Evolutionary conservation across 1,140 invertebrate species (phyloP), one percentile per base, ranked within the genome.

Genomic region (Oreohelix idahoensis): DNA sequence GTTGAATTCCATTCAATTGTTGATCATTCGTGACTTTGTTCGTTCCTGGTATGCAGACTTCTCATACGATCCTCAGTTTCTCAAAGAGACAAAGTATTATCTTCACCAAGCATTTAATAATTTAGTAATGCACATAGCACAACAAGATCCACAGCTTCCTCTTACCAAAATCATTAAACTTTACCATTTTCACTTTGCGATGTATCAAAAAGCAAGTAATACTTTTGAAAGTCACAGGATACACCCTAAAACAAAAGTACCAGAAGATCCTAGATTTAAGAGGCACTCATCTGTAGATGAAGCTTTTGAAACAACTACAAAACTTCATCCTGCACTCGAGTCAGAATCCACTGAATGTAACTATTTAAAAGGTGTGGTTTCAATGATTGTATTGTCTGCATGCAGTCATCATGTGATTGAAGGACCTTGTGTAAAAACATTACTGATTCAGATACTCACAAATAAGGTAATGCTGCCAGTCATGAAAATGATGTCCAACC

Each of bases 401-500:
- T 81, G 86, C 29, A 42, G 69, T 58, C 51, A 5, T 32, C 79
- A 86, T 49, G 74, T 89, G 17, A 53, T 70, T 29, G 79, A 84
- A 32, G 83, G 83, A 5, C 74, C 74, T 32, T 83, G 81, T 74
- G 69, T 83, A 2, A 66, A 85, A 38, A 79, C 82, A 73, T 77
- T 88, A 42, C 38, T 89, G 35, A 79, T 84, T 70, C 87, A 89
- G 79, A 86, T 89, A 80, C 81, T 89, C 49, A 85, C 85, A 10
- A 79, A 70, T 35, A 86, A 88, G 73, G 79, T 89, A 29, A 51
- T 86, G 49, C 75, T 86, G 42, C 86, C 87, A 36, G 45, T 87
- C 17, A 76, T 87, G 38, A 78, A 87, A 15, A 83, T 86, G 78
- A 66, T 89, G 29, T 84, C 83, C 17, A 79, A 85, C 45, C 84